Conservation (phyloP, 23 tunicate genomes). For the Aplidium turbinatum region DNA sequence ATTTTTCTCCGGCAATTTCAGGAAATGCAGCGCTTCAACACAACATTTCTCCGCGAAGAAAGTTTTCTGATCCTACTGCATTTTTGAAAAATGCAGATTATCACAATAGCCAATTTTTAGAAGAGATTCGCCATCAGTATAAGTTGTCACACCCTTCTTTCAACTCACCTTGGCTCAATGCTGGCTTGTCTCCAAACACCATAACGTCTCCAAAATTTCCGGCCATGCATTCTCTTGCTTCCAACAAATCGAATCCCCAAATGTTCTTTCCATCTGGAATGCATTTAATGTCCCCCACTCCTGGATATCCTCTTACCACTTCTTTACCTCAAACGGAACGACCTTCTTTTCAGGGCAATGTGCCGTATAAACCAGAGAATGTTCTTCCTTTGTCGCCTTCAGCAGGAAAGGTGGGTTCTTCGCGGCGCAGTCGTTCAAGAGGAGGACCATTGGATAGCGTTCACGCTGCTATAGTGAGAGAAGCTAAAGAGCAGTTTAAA, state of each 20-base stretch:
- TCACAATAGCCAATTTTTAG: background rate
- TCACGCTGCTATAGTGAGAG: slow-evolving; percentile 91
- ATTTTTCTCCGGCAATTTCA: background rate
- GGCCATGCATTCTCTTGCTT: background rate
- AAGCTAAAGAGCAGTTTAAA: slow-evolving; percentile 92
- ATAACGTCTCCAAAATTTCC: background rate
- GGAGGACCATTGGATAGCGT: slow-evolving; percentile 65
- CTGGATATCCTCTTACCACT: too few relatives aligned
- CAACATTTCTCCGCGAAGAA: background rate
- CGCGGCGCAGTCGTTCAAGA: slow-evolving; percentile 36
- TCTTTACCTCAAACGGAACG: background rate
- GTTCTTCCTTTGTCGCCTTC: slow-evolving; percentile 1
- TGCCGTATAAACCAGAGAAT: background rate
- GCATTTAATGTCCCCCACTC: background rate
- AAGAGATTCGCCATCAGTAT: background rate
- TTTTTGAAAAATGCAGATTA: background rate
- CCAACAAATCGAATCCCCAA: background rate
- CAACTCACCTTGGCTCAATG: slow-evolving; percentile 4
- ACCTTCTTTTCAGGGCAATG: background rate
- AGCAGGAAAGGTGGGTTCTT: background rate
- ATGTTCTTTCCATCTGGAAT: slow-evolving; percentile 5
- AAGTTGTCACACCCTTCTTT: slow-evolving; percentile 2
- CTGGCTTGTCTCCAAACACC: background rate
- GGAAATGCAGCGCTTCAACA: background rate
- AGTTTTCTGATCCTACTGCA: background rate